These are phyloP conservation scores for Chouioia cunea DNA, from an alignment of 2,888 invertebrate genomes.

Conservation along the genomic window DNA sequence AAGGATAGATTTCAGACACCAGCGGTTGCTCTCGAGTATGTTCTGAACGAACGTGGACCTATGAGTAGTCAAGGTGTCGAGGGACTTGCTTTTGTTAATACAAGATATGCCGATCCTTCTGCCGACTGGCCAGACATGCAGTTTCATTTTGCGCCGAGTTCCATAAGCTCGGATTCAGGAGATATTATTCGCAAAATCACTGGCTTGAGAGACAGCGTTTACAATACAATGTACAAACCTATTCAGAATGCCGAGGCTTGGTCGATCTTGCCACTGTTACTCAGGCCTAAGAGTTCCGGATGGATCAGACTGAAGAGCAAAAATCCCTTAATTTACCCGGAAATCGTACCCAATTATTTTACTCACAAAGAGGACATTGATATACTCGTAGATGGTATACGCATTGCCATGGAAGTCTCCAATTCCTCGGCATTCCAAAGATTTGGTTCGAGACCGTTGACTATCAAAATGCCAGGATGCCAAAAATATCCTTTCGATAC, in stretches of 20 bases:
- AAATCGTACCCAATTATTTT: constrained; percentile 93
- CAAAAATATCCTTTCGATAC: constrained; percentile 78
- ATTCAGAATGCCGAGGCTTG: constrained; percentile 84
- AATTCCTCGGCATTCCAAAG: constrained; percentile 84
- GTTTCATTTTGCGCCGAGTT: constrained; percentile 88
- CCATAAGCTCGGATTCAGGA: constrained; percentile 85
- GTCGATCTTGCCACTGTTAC: constrained; percentile 83
- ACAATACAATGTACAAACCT: constrained; percentile 88
- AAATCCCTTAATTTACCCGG: constrained; percentile 86
- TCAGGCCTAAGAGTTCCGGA: constrained; percentile 90
- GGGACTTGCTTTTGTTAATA: constrained; percentile 88
- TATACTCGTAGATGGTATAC: constrained; percentile 85
- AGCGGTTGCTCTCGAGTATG: constrained; percentile 84
- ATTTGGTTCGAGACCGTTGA: constrained; percentile 84
- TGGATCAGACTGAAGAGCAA: constrained; percentile 85
- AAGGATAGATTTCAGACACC: constrained; percentile 83
- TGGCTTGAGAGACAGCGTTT: constrained; percentile 83
- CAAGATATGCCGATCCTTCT: constrained; percentile 84
- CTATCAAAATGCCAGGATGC: constrained; percentile 87
- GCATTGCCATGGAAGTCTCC: constrained; percentile 84
- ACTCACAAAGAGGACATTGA: constrained; percentile 85
- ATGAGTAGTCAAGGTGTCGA: constrained; percentile 87
- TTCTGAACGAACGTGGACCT: constrained; percentile 84
- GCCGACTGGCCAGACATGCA: constrained; percentile 88
- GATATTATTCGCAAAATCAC: constrained; percentile 83